Evolutionary conservation across 2,113 vertebrate genomes (phyloP).

Genomic region (Silurus meridionalis): DNA sequence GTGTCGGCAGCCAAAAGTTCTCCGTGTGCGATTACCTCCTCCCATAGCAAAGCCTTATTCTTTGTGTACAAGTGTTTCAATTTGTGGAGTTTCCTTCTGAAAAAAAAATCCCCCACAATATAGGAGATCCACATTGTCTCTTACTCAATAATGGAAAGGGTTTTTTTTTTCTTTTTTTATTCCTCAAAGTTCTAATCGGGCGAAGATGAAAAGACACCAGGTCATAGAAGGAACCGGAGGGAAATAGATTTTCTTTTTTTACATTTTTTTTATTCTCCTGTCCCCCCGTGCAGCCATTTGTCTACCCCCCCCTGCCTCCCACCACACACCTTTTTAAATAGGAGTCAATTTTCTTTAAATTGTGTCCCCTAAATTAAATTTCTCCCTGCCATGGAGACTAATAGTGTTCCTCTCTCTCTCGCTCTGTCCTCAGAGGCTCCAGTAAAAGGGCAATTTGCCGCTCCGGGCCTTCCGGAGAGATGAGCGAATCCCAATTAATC

Average conservation of each 20-base stretch:
- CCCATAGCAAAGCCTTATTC: conserved; percentile 80
- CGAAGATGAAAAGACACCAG: conserved; percentile 70
- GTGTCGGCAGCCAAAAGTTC: conserved; percentile 87
- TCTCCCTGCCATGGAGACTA: conserved; percentile 41
- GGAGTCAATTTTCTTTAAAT: conserved; percentile 70
- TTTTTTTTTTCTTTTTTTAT: conserved; percentile 62
- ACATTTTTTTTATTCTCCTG: conserved; percentile 56
- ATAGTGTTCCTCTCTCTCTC: conserved; percentile 1
- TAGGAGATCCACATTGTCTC: conserved; percentile 77
- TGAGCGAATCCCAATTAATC: conserved; percentile 38
- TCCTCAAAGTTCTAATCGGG: conserved; percentile 78
- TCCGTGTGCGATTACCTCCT: conserved; percentile 84
- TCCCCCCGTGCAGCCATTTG: conserved; percentile 38
- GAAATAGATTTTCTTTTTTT: conserved; percentile 73
- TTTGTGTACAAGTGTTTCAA: conserved; percentile 86
- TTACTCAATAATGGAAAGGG: conserved; percentile 72
- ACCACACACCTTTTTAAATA: conserved; percentile 55
- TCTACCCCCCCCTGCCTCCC: conserved; percentile 45
- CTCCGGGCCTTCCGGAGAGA: conserved; percentile 3
- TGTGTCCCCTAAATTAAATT: conserved; percentile 61
- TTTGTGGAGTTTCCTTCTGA: conserved; percentile 73
- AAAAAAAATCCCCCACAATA: conserved; percentile 64
- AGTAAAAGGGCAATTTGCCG: conserved; percentile 25
- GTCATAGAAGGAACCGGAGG: conserved; percentile 74
- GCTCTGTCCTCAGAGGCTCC: conserved; percentile 14